Conservation (phyloP, 2,797 vertebrate species). For the Hybognathus amarus region DNA sequence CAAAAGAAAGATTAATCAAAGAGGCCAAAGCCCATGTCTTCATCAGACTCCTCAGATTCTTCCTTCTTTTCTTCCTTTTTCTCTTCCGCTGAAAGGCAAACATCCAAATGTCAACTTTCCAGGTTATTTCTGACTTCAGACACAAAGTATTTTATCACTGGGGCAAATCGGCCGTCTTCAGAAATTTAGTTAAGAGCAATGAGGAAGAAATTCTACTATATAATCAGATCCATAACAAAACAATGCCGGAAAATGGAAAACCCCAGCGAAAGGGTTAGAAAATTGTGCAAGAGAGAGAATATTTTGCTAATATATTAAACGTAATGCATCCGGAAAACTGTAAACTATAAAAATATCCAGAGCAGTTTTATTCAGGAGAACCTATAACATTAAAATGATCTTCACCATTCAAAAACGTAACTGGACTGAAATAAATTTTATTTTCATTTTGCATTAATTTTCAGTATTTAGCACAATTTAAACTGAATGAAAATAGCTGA, state of each 20-base stretch:
- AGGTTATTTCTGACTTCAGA: not conserved
- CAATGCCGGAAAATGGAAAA: not conserved
- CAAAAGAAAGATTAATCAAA: slow-evolving; percentile 81
- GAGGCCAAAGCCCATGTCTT: slow-evolving; percentile 88
- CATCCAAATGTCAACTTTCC: not conserved
- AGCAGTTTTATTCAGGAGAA: not conserved
- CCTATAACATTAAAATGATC: not conserved
- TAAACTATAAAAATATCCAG: not conserved
- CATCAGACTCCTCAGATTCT: slow-evolving; percentile 86
- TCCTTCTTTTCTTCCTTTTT: slow-evolving; percentile 89
- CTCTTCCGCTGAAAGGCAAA: slow-evolving; percentile 78
- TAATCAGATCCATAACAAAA: not conserved
- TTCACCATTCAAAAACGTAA: not conserved
- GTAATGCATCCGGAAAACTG: not conserved
- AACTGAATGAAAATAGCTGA: not conserved
- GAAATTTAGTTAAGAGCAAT: not conserved
- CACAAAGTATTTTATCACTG: not conserved
- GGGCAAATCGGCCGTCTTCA: not conserved
- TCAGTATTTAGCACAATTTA: not conserved
- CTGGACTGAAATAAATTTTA: not conserved
- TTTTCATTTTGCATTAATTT: not conserved
- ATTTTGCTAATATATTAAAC: no score
- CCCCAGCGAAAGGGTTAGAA: not conserved
- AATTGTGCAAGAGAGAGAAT: not conserved
- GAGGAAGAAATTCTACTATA: not conserved